Base-by-base conservation (phyloP, 2,113 vertebrate genomes). In the Falco punctatus region DNA sequence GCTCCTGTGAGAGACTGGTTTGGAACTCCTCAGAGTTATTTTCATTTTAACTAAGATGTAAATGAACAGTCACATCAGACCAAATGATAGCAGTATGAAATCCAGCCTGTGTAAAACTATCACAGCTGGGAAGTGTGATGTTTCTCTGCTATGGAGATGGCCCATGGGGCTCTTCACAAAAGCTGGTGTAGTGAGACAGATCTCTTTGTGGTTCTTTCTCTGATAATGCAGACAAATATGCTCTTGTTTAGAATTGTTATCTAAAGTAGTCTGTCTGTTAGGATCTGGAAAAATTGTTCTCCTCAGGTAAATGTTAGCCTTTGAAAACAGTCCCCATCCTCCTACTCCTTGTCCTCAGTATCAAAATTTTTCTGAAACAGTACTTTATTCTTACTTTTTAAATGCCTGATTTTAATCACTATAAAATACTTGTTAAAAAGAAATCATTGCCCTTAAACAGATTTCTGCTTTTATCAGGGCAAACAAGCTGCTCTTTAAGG, bases 31-130 rank as follows among this genome's bases (percentile, higher is more conserved):
- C 38, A 18, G 81, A 80, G 59, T 59, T 95, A 66, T 88, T 95
- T 95, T 95, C 46, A 5, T 86, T 92, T 70, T 81, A 88, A 86
- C 75, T 81, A 16, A 83, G 85, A 90, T 72, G 70, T 92, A 96
- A 83, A 96, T 89, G 88, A 96, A 74, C 55, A 90, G 83, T 78
- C 77, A 69, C 48, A 88, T 86, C 83, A 81, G 86, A 48, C 26
- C n/a, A 79, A 92, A 77, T 81, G 64, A 94, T 58, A 81, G 72
- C 75, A 48, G 42, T 15, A 22, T 32, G 80, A 78, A 91, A 84
- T 92, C 61, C 77, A 90, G 73, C 35, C 78, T 54, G 58, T 49
- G 48, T 35, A 30, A 83, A 90, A 40, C 74, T 61, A 42, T 81
- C 82, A n/a, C 4, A 92, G 88, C 67, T 35, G 30, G 72, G 75